Conservation (phyloP, 2,797 vertebrate genomes). For the Oreonectes daqikongensis region DNA sequence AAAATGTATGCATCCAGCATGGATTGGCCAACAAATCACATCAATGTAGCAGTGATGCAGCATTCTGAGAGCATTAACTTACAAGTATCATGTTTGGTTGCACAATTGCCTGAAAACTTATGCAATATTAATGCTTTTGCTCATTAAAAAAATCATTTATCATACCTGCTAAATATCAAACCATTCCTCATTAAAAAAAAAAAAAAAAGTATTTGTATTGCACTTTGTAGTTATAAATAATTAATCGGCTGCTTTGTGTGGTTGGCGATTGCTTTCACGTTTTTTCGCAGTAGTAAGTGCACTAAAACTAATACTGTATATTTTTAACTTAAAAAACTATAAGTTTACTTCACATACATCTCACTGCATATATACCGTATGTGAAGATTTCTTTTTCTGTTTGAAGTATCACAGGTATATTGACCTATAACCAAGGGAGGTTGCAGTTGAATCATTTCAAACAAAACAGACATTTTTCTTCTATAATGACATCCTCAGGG, state of each 20-base stretch:
- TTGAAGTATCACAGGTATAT: background rate
- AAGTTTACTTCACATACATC: background rate
- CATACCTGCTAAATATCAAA: slow-evolving; percentile 9
- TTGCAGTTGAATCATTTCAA: background rate
- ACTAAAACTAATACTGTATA: background rate
- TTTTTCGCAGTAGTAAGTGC: background rate
- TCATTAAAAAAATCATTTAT: background rate
- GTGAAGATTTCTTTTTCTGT: background rate
- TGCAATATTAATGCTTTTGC: background rate
- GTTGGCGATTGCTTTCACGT: background rate
- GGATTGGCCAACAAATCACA: no score
- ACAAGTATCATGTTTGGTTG: no score
- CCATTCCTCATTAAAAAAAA: slow-evolving; percentile 1
- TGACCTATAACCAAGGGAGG: background rate
- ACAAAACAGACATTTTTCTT: slow-evolving; percentile 4
- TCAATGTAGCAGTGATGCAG: background rate
- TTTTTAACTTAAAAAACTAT: background rate
- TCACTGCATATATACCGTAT: background rate
- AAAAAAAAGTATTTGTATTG: background rate
- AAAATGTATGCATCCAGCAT: no score
- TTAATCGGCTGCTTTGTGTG: background rate
- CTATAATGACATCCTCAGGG: slow-evolving; percentile 1
- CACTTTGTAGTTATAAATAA: slow-evolving; percentile 7
- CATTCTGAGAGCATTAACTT: background rate
- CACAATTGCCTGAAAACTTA: no score